phyloP scores from a whole-genome alignment of 2,888 invertebrate genomes.

The Cryptophagus acutangulus region DNA sequence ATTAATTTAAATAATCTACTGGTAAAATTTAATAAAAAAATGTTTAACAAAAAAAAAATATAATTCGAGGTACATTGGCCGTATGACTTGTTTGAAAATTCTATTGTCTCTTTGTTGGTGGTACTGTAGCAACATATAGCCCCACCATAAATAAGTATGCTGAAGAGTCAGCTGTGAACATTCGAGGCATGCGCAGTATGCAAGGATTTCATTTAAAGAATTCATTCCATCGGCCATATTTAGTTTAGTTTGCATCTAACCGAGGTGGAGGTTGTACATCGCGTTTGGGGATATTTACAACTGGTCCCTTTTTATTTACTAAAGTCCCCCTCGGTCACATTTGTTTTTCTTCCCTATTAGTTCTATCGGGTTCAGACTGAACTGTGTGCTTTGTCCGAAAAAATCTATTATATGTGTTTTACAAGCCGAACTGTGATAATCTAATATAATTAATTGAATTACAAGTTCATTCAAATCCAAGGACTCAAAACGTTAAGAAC shows the following conservation, averaged over 20 bases:
- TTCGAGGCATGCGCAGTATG: slow-evolving; percentile 28
- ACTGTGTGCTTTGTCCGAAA: background rate
- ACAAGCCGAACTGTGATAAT: slow-evolving; percentile 5
- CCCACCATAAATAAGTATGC: too few species aligned
- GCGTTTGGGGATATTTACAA: slow-evolving; percentile 26
- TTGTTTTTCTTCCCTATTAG: slow-evolving; percentile 22
- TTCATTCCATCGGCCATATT: slow-evolving; percentile 25
- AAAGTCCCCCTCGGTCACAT: slow-evolving; percentile 22
- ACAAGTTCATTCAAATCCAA: background rate
- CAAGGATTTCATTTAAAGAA: slow-evolving; percentile 6
- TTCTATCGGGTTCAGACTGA: too few species aligned
- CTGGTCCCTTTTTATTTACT: slow-evolving; percentile 34
- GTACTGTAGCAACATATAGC: too few species aligned
- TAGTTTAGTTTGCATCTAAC: slow-evolving; percentile 37
- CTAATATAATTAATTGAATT: slow-evolving; percentile 6
- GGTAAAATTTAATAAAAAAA: too few species aligned
- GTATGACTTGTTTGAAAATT: background rate
- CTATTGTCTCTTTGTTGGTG: slow-evolving; percentile 17
- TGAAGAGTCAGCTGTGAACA: slow-evolving; percentile 41
- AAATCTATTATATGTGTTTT: background rate
- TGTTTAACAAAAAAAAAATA: background rate
- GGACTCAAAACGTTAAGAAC: too few species aligned
- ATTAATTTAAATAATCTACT: too few species aligned
- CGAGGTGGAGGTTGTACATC: slow-evolving; percentile 30
- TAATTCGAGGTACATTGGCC: background rate